Evolutionary conservation across 2,113 vertebrate genomes (phyloP).

Genomic region (Thermophis baileyi): DNA sequence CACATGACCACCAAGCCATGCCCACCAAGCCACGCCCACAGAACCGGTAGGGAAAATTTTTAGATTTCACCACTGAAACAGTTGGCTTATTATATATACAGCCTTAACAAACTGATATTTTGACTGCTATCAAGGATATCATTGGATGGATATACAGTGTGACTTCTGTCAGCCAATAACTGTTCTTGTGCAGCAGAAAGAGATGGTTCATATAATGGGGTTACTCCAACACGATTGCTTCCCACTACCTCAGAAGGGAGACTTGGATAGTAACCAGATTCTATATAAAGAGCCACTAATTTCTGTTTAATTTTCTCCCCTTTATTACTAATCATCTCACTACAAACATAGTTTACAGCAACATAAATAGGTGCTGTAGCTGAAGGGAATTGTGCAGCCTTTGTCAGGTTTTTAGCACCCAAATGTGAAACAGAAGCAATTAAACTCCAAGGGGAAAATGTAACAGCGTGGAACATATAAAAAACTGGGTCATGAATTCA

Average conservation of each 20-base stretch:
- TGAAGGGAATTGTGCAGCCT: constrained; percentile 66
- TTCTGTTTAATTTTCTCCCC: constrained; percentile 62
- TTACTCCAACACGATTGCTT: constrained; percentile 18
- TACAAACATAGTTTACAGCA: constrained; percentile 63
- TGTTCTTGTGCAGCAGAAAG: not conserved
- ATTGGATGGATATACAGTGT: not conserved
- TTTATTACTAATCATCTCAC: constrained; percentile 70
- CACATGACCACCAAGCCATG: no score
- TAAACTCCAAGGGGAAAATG: constrained; percentile 66
- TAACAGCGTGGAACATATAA: constrained; percentile 69
- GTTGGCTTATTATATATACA: not conserved
- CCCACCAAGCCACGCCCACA: no score
- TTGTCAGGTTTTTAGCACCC: constrained; percentile 70
- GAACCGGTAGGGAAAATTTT: no score
- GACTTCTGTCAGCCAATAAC: not conserved
- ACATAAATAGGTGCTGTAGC: constrained; percentile 67
- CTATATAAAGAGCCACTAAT: constrained; percentile 53
- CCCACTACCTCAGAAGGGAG: constrained; percentile 40
- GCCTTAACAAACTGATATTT: not conserved
- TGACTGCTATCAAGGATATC: not conserved
- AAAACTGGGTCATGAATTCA: constrained; percentile 70
- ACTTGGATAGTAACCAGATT: constrained; percentile 41
- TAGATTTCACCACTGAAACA: no score
- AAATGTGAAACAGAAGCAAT: constrained; percentile 70
- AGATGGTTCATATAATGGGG: not conserved